Conservation (phyloP, 2,797 vertebrate genomes). For the Octomys mimax region DNA sequence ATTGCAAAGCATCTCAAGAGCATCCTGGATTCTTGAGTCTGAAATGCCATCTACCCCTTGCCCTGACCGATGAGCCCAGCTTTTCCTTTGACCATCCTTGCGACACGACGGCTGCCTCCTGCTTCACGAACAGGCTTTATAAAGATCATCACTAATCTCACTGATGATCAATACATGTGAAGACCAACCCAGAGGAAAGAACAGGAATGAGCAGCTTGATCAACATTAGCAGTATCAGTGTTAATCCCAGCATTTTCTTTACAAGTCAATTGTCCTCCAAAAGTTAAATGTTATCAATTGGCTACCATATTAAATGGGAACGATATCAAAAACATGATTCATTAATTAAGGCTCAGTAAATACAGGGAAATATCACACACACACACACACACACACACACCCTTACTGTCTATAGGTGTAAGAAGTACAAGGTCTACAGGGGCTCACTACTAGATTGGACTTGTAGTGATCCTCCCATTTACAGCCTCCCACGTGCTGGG, state of each 20-base stretch:
- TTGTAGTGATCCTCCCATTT: too few relatives aligned
- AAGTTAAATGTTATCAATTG: conserved; percentile 16
- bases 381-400: too few relatives aligned
- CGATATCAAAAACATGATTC: background rate
- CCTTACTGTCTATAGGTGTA: background rate
- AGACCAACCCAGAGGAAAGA: background rate
- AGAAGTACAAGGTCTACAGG: background rate
- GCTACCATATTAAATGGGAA: background rate
- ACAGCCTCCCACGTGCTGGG: too few relatives aligned
- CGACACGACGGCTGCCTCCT: background rate
- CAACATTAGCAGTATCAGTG: background rate
- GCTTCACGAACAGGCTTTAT: background rate
- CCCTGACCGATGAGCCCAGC: accelerated
- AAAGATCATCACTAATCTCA: background rate
- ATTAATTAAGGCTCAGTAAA: background rate
- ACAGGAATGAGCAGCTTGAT: background rate
- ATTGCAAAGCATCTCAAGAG: background rate
- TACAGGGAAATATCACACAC: background rate
- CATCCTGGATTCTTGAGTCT: background rate
- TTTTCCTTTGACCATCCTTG: background rate
- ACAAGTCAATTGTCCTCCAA: background rate
- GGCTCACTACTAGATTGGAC: too few relatives aligned
- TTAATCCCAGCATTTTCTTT: background rate
- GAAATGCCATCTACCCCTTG: background rate
- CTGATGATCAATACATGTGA: background rate